Percentiles rank a stretch among this genome's conserved stretches.
phyloP scores from a whole-genome alignment of 2,888 invertebrate species.

The Ectemnius cavifrons region DNA sequence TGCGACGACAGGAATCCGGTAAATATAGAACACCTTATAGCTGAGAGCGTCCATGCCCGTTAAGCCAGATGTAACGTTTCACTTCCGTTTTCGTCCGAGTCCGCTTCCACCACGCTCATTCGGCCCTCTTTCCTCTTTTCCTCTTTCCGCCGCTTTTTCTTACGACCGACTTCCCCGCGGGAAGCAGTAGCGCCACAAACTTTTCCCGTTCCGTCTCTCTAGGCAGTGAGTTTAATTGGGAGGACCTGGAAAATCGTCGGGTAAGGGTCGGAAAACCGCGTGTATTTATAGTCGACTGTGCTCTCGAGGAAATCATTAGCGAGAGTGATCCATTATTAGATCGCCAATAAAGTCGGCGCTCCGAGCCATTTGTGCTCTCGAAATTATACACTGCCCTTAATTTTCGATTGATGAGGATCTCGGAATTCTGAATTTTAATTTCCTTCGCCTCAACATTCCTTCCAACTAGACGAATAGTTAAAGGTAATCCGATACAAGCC shows the following conservation, averaged over 20 bases:
- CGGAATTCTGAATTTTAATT: no score
- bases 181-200: slow-evolving; percentile 6
- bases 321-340: slow-evolving; percentile 37
- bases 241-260: slow-evolving; percentile 31
- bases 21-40: slow-evolving; percentile 66
- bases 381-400: no score
- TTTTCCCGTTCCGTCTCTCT: background rate
- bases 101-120: slow-evolving; percentile 30
- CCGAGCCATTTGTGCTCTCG: background rate
- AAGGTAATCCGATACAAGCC: no score
- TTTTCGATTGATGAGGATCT: no score
- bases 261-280: slow-evolving; percentile 39
- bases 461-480: no score
- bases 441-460: no score
- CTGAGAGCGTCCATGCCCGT: slow-evolving; percentile 60
- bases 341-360: slow-evolving; percentile 16
- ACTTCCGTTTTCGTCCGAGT: slow-evolving; percentile 70
- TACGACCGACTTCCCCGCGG: slow-evolving; percentile 40
- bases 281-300: slow-evolving; percentile 41
- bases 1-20: slow-evolving; percentile 64
- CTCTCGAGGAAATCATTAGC: slow-evolving; percentile 20
- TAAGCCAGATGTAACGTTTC: slow-evolving; percentile 75
- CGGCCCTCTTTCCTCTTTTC: background rate
- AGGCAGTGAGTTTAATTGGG: slow-evolving; percentile 54
- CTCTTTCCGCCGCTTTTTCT: slow-evolving; percentile 25